Evolutionary conservation across 2,797 vertebrate species (phyloP).

Genomic region (Limosa lapponica): DNA sequence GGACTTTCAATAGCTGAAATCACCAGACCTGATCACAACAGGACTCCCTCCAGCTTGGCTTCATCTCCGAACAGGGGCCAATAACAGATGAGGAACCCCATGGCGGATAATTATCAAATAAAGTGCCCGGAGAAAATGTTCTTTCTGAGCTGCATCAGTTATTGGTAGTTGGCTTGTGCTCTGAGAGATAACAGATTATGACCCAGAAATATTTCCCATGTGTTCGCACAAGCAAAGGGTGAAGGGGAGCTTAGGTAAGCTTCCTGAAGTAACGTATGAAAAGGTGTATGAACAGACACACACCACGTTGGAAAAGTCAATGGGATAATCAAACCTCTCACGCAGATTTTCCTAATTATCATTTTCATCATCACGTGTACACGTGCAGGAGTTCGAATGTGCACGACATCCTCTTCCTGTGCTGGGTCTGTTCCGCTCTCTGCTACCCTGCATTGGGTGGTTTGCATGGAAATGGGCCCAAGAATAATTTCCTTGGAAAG

Average conservation of each 20-base stretch:
- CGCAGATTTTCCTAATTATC: not conserved
- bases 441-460: accelerated
- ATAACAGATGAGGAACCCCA: slow-evolving; percentile 5
- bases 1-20: not conserved
- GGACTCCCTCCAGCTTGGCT: not conserved
- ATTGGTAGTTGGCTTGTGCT: not conserved
- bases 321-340: not conserved
- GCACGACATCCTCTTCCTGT: accelerated
- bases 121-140: slow-evolving; percentile 35
- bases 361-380: not conserved
- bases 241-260: not conserved
- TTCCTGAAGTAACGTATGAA: not conserved
- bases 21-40: not conserved
- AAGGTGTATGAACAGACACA: not conserved
- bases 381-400: accelerated
- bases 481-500: not conserved
- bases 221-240: not conserved
- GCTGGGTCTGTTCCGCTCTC: not conserved
- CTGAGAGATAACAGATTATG: not conserved
- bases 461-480: not conserved
- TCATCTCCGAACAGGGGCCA: not conserved
- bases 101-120: slow-evolving; percentile 14
- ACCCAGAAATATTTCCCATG: slow-evolving; percentile 23
- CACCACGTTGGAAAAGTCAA: accelerated
- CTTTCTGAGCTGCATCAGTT: not conserved